Evolutionary conservation across 1,140 invertebrate genomes (phyloP).

Genomic region (Sarcophaga peregrina): DNA sequence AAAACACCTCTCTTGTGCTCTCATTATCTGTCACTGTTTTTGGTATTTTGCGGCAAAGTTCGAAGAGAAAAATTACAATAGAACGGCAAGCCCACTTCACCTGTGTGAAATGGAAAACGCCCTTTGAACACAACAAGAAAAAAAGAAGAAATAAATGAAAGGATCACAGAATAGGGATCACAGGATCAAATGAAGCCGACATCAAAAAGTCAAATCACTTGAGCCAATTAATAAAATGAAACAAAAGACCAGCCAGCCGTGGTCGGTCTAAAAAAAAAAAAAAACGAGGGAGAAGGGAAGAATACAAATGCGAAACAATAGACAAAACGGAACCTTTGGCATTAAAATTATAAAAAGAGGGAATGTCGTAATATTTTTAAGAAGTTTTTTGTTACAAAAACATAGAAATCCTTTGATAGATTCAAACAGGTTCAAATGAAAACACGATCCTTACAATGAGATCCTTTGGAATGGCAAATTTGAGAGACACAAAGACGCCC

Average conservation of each 20-base stretch:
- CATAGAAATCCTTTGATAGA: too few species aligned
- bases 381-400: too few species aligned
- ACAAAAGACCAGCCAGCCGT: slow-evolving; percentile 38
- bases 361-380: background rate
- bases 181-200: slow-evolving; percentile 8
- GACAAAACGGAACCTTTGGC: slow-evolving; percentile 42
- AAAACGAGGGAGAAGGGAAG: slow-evolving; percentile 37
- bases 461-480: background rate
- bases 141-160: too few species aligned
- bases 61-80: background rate
- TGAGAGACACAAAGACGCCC: slow-evolving; percentile 35
- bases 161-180: background rate
- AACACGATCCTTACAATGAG: too few species aligned
- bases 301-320: background rate
- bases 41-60: background rate
- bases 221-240: slow-evolving; percentile 63
- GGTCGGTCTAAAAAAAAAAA: slow-evolving; percentile 27
- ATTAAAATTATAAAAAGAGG: background rate
- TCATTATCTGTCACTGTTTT: too few species aligned
- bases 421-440: too few species aligned
- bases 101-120: background rate
- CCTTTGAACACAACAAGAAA: background rate
- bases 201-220: slow-evolving; percentile 54
- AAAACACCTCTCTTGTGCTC: background rate
- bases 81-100: slow-evolving; percentile 19